These are phyloP conservation scores for Zoanthus solanderi DNA, from an alignment of 92 coral and sea anemone species.

Conservation along the genomic window DNA sequence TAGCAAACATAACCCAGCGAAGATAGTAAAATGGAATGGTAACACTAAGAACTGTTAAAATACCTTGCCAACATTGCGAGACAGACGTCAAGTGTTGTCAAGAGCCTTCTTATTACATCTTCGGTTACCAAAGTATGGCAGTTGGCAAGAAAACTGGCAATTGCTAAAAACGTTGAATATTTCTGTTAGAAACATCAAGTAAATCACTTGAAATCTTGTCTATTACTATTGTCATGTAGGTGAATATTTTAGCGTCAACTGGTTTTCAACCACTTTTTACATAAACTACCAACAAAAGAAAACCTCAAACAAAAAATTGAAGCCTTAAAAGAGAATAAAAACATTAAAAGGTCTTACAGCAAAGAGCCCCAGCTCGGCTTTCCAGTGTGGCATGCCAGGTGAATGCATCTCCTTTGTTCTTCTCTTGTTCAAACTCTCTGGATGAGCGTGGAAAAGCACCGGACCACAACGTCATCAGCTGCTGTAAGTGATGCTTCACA, in stretches of 20 bases:
- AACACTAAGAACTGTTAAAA: neutral
- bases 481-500: conserved; percentile 87
- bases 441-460: conserved; percentile 90
- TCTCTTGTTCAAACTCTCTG: conserved; percentile 96
- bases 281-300: neutral
- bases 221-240: too few species aligned
- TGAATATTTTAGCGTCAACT: too few species aligned
- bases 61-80: conserved; percentile 95
- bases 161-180: conserved; percentile 56
- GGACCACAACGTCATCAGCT: conserved; percentile 91
- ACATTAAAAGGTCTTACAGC: conserved; percentile 68
- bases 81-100: conserved; percentile 89
- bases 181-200: too few species aligned
- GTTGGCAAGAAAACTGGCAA: conserved; percentile 85
- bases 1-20: neutral
- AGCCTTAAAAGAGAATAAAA: neutral
- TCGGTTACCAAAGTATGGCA: conserved; percentile 88
- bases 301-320: neutral
- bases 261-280: neutral
- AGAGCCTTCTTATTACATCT: conserved; percentile 83
- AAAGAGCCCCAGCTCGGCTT: conserved; percentile 96
- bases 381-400: conserved; percentile 99
- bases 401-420: conserved; percentile 90
- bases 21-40: neutral
- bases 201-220: too few species aligned